A percentile compares a stretch with the other conserved stretches of the same genome.
These are phyloP conservation scores for Etia nguti DNA, from an alignment of 2,113 vertebrate species.

Conservation along the genomic window DNA sequence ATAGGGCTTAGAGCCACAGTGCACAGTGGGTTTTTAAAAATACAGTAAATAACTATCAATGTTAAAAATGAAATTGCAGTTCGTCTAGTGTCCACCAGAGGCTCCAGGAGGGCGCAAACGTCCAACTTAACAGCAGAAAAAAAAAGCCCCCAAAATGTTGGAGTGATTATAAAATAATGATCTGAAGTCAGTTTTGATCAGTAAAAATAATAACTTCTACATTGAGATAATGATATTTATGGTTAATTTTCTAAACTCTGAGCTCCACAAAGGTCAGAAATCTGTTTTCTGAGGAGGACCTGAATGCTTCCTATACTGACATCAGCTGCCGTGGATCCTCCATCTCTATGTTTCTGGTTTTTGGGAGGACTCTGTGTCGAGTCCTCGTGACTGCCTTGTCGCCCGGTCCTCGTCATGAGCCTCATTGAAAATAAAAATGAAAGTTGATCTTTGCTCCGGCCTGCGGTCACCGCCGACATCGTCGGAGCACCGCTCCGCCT, in stretches of 20 bases:
- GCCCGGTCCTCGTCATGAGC: background rate
- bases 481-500: background rate
- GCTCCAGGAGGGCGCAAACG: background rate
- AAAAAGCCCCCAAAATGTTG: background rate
- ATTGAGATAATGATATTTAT: background rate
- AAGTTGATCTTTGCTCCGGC: background rate
- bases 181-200: background rate
- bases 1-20: background rate
- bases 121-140: background rate
- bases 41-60: background rate
- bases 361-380: background rate
- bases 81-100: background rate
- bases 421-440: background rate
- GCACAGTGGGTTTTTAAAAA: background rate
- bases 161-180: background rate
- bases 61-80: background rate
- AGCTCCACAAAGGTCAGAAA: background rate
- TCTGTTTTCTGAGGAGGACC: background rate
- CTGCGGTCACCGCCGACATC: background rate
- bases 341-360: background rate
- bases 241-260: background rate
- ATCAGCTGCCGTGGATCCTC: background rate
- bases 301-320: background rate
- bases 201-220: background rate
- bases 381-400: background rate